Percentiles rank a stretch among this genome's conserved stretches.
Conservation (phyloP, 2,113 vertebrate genomes). For the Agapornis roseicollis region DNA sequence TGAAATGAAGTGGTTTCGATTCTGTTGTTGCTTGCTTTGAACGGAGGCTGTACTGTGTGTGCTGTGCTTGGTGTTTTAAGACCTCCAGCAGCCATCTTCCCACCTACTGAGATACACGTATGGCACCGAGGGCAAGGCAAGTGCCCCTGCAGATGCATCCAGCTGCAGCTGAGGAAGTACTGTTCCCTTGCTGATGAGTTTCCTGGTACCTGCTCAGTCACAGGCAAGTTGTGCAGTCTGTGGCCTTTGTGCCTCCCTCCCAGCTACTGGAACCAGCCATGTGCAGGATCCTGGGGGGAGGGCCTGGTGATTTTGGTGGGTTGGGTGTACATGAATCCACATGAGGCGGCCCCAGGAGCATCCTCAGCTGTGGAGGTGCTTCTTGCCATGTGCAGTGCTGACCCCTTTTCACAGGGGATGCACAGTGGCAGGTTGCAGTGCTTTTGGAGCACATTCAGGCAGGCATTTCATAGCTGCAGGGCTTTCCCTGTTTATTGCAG, state of each 20-base stretch:
- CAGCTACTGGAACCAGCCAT: background rate
- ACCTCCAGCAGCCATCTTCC: background rate
- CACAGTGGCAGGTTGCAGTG: background rate
- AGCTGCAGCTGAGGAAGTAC: background rate
- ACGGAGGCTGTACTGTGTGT: conserved; percentile 5
- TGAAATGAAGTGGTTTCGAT: conserved; percentile 48
- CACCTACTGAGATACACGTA: background rate
- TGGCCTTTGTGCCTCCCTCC: background rate
- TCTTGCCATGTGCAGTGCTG: background rate
- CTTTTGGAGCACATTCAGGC: background rate
- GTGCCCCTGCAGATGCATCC: background rate
- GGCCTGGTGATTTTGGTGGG: background rate
- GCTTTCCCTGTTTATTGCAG: background rate
- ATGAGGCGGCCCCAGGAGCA: background rate
- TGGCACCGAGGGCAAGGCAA: background rate
- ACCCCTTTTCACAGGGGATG: background rate
- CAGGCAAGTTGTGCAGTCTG: background rate
- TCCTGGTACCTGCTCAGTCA: background rate
- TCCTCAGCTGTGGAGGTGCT: background rate
- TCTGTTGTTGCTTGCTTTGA: background rate
- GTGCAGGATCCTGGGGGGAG: background rate
- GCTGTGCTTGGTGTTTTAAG: background rate
- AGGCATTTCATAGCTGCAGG: background rate
- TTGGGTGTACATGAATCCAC: background rate
- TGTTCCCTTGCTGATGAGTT: background rate